A percentile compares a stretch with the other conserved stretches of the same genome.
phyloP scores from a whole-genome alignment of 2,888 invertebrate genomes.

The Macrosoma leucophasiata region DNA sequence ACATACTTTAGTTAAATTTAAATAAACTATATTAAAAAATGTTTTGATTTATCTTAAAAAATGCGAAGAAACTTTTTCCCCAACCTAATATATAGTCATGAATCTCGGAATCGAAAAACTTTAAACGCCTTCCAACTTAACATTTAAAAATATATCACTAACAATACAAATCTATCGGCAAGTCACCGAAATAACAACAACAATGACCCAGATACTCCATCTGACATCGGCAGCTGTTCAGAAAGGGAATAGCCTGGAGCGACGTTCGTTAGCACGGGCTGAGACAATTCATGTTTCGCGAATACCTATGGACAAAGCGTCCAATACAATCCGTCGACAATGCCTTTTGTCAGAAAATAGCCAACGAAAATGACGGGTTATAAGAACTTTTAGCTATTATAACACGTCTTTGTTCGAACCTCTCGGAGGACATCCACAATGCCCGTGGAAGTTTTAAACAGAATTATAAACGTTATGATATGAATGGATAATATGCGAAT shows the following conservation, averaged over 20 bases:
- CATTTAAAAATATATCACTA: too few relatives aligned
- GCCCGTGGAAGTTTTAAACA: conserved; percentile 31
- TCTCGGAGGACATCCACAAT: conserved; percentile 65
- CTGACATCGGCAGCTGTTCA: conserved; percentile 1
- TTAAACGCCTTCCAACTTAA: too few relatives aligned
- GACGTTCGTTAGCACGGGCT: conserved; percentile 53
- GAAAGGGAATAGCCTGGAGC: conserved; percentile 33
- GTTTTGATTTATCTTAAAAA: too few relatives aligned
- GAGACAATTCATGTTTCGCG: conserved; percentile 72
- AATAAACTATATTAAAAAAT: too few relatives aligned
- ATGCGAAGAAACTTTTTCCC: too few relatives aligned
- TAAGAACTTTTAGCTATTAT: conserved; percentile 62
- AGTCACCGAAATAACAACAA: too few relatives aligned
- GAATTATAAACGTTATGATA: conserved; percentile 71
- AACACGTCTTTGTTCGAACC: conserved; percentile 68
- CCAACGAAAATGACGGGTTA: conserved; percentile 74
- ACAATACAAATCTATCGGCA: too few relatives aligned
- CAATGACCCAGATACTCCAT: too few relatives aligned
- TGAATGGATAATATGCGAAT: conserved; percentile 69
- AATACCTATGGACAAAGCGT: conserved; percentile 58
- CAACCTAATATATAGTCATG: too few relatives aligned
- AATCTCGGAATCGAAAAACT: too few relatives aligned
- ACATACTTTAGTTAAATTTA: too few relatives aligned
- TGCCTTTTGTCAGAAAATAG: conserved; percentile 72
- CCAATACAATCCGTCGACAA: conserved; percentile 59